Base-by-base conservation (phyloP, 1,140 invertebrate genomes). In the Micrasema longulum region DNA sequence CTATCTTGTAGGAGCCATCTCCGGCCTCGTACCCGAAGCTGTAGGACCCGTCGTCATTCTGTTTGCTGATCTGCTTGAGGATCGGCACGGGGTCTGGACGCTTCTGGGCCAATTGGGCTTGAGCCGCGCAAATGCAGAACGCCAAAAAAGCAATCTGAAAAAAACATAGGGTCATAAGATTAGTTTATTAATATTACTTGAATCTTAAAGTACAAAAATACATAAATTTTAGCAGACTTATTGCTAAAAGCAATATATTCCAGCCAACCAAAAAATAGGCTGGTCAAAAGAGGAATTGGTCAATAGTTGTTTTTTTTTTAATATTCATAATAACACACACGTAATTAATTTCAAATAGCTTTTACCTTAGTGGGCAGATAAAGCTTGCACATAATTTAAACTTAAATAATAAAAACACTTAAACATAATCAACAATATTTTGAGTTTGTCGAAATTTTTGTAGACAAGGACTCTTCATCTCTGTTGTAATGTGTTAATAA, bases 1-100 rank as follows among this genome's bases (percentile, higher is more conserved):
- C 95, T 69, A 96, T 95, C 82, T 96, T 96, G 85, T 94, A 96
- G 23, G 92, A 91, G n/a, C 95, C 95, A 78, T 96, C 94, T 0
- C 93, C 95, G 0, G 88, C 93, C 81, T 96, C 94, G 79, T 95
- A 97, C 0, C 95, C 95, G 77, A 92, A 95, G 75, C 90, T 93
- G 82, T 95, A 95, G 16, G 92, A 93, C 0, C 93, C 93, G 74
- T 95, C 93, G 57, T 94, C 92, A 78, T 95, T 95, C 79, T 93
- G 91, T 69, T 88, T 86, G 81, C 89, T 90, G 78, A 92, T 90
- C 79, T 91, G 90, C 77, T 91, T 90, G 35, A 92, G 80, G 74
- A 92, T 92, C 4, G 89, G 90, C 0, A 91, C 87, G 1, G 89
- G 90, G 0, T 90, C 90, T 0, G 89, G 78, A 23, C 63, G 36